A percentile compares a stretch with the other conserved stretches of the same genome.
Conservation (phyloP, 2,888 invertebrate species). For the Hesperia comma region DNA sequence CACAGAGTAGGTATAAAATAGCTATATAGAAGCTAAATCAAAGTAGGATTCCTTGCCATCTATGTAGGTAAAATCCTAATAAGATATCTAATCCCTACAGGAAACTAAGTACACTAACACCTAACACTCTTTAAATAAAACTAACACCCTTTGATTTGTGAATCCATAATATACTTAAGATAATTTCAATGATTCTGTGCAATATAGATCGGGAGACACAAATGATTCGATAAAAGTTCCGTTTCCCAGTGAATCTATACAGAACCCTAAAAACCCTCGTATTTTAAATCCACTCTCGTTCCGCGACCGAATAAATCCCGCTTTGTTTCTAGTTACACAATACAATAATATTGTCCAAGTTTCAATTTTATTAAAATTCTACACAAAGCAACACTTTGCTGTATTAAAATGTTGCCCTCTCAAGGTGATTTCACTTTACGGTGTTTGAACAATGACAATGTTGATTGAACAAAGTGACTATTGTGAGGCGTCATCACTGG, state of each 20-base stretch:
- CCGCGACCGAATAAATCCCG: neutral
- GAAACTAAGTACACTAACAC: no score
- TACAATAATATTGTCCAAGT: constrained; percentile 14
- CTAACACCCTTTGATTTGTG: no score
- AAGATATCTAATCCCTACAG: no score
- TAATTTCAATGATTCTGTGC: no score
- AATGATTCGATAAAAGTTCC: neutral
- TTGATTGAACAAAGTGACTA: neutral
- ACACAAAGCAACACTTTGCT: constrained; percentile 7
- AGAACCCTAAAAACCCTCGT: neutral
- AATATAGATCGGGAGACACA: neutral
- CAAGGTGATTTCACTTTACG: constrained; percentile 3
- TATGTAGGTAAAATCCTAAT: no score
- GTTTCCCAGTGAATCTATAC: neutral
- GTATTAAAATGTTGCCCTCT: constrained; percentile 17
- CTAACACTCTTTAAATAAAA: no score
- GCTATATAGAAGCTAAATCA: no score
- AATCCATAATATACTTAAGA: no score
- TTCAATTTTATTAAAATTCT: constrained; percentile 18
- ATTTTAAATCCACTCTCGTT: constrained; percentile 2
- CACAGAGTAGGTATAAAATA: no score
- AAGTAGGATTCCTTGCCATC: no score
- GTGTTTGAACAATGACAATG: constrained; percentile 30
- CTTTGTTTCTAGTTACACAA: constrained; percentile 4
- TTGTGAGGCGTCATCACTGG: no score